Evolutionary conservation across 2,888 invertebrate genomes (phyloP).

Genomic region (Microctonus hyperodae): DNA sequence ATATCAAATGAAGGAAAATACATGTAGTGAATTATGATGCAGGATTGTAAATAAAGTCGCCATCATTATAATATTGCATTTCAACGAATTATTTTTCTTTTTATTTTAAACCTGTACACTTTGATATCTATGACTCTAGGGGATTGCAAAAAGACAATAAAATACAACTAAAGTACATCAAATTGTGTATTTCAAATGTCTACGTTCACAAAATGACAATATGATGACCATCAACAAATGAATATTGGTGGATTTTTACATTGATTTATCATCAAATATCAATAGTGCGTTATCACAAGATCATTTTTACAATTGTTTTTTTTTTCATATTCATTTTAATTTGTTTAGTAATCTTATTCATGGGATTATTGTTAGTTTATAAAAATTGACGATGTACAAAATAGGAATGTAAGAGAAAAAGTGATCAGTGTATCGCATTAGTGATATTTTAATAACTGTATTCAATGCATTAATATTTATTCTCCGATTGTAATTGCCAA

Average conservation of each 20-base stretch:
- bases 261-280: neutral
- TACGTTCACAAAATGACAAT: neutral
- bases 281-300: constrained; percentile 22
- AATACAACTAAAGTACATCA: constrained; percentile 35
- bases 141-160: constrained; percentile 56
- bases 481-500: constrained; percentile 8
- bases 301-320: constrained; percentile 14
- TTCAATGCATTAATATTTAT: neutral
- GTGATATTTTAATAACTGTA: constrained; percentile 35
- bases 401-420: constrained; percentile 48
- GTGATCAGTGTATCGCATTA: constrained; percentile 41
- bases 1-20: neutral
- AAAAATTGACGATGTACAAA: constrained; percentile 41
- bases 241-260: neutral
- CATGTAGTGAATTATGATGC: constrained; percentile 24
- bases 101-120: constrained; percentile 45
- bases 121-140: constrained; percentile 44
- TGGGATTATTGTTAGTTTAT: too few relatives aligned
- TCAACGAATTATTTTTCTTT: constrained; percentile 34
- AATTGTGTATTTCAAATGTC: neutral
- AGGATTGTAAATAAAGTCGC: constrained; percentile 54
- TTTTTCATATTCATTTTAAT: constrained; percentile 1
- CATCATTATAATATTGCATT: constrained; percentile 42
- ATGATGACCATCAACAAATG: too few relatives aligned
- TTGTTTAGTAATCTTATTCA: neutral